These are phyloP conservation scores for Cliona cf. orientalis DNA, from an alignment of 37 sponge, comb jelly and placozoan genomes.

Conservation along the genomic window DNA sequence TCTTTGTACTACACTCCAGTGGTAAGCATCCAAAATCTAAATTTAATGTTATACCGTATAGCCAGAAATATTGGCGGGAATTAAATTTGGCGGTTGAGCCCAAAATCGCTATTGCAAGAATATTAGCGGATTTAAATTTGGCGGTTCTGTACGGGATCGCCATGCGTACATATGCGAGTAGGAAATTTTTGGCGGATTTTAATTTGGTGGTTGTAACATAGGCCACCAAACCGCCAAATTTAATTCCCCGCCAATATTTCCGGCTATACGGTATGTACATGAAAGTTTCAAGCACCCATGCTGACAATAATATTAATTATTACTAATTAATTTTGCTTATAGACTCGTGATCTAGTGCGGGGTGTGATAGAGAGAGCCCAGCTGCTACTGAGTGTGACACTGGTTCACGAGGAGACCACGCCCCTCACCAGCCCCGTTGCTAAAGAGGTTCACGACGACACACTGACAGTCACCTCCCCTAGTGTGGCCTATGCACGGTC, in stretches of 20 bases:
- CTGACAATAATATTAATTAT: neutral
- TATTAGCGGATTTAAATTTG: too few species aligned
- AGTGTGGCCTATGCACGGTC: constrained; percentile 17
- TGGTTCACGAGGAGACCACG: constrained; percentile 15
- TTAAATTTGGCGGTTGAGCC: too few species aligned
- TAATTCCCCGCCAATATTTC: too few species aligned
- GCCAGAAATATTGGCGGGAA: neutral
- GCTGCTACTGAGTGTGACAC: constrained; percentile 69
- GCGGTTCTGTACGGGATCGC: too few species aligned
- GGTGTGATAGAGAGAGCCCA: constrained; percentile 65
- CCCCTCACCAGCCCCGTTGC: neutral
- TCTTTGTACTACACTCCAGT: constrained; percentile 43
- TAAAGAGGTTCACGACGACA: constrained; percentile 9
- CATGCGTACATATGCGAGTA: too few species aligned
- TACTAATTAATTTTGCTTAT: neutral
- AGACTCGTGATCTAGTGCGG: constrained; percentile 57
- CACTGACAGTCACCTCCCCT: neutral
- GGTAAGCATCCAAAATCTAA: constrained; percentile 14
- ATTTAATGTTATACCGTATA: too few species aligned
- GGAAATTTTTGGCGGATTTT: too few species aligned
- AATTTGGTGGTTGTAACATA: too few species aligned
- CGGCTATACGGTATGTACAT: too few species aligned
- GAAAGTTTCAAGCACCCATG: too few species aligned
- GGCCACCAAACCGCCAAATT: too few species aligned
- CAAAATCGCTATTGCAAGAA: too few species aligned